Evolutionary conservation across 2,113 vertebrate genomes (phyloP), one percentile per base, ranked within the genome.

Genomic region (Plectropomus leopardus): DNA sequence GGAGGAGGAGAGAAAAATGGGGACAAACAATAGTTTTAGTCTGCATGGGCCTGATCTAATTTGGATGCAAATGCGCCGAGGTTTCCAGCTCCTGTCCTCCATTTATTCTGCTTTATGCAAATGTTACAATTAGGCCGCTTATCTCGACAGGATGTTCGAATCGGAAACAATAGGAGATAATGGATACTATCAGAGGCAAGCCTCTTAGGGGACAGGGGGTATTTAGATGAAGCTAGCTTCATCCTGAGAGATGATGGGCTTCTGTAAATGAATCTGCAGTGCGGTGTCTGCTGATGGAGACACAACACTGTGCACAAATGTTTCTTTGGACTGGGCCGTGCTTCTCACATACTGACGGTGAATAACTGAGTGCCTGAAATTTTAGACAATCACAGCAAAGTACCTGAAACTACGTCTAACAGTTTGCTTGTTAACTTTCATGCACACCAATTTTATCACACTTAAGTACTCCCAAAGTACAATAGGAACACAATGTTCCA

Each of bases 31-130:
- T 17, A 32, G 63, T 47, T 32, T 48, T 47, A 70, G 51, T 57
- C 32, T 26, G 66, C 15, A 9, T 40, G 21, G 51, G 61, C 42
- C 51, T 70, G 51, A 57, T 70, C 36, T 24, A 55, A 70, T 70
- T 70, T 70, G 67, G 17, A 70, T 70, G 67, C 67, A 70, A 57
- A 70, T 70, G 32, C 34, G 28, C 50, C 19, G 67, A 42, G 67
- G 21, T 26, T 69, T 42, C 36, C 67, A 44, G 34, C 51, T 57
- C 13, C 0, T 10, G 34, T 44, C 67, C 16, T 70, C 23, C n/a
- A 21, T 70, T 70, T 55, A 55, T 70, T 55, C 17, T 14, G 67
- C 50, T 44, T 70, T 55, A 70, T 70, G 67, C 67, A 70, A 70
- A 70, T 70, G 15, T 42, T 26, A 69, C 67, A 69, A 55, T 69